Evolutionary conservation across 2,797 vertebrate genomes (phyloP).

Genomic region (Podargus strigoides): DNA sequence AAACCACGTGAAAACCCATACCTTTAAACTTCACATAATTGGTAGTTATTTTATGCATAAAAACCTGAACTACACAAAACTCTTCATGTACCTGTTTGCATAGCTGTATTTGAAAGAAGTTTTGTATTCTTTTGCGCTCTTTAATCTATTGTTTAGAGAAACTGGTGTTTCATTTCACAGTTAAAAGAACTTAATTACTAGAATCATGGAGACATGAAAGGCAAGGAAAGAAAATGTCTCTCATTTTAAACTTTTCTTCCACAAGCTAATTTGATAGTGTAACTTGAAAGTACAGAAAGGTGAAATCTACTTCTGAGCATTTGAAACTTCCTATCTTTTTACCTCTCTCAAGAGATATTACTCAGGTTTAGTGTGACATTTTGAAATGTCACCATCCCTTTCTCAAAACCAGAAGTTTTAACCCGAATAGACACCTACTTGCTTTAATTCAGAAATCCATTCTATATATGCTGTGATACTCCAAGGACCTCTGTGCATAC

Average conservation of each 20-base stretch:
- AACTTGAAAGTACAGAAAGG: conserved; percentile 2
- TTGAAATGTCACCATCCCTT: conserved; percentile 28
- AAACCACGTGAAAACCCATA: background rate
- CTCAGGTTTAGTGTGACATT: conserved; percentile 38
- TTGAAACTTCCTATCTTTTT: background rate
- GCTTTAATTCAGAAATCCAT: background rate
- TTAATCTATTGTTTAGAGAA: background rate
- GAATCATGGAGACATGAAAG: background rate
- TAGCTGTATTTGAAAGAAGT: background rate
- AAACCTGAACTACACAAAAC: background rate
- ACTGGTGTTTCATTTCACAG: background rate
- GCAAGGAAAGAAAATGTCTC: background rate
- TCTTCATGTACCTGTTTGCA: background rate
- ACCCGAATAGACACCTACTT: background rate
- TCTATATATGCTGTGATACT: background rate
- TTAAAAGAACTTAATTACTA: background rate
- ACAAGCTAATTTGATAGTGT: background rate
- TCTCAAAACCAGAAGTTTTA: conserved; percentile 11
- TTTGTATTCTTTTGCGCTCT: background rate
- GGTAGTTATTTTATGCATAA: background rate
- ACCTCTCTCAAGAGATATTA: conserved; percentile 22
- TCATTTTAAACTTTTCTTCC: conserved; percentile 12
- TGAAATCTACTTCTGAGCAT: conserved; percentile 34
- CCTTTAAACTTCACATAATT: background rate
- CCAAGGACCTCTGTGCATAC: background rate